Conservation (phyloP, 2,797 vertebrate species). For the Nannoperca obscura region DNA sequence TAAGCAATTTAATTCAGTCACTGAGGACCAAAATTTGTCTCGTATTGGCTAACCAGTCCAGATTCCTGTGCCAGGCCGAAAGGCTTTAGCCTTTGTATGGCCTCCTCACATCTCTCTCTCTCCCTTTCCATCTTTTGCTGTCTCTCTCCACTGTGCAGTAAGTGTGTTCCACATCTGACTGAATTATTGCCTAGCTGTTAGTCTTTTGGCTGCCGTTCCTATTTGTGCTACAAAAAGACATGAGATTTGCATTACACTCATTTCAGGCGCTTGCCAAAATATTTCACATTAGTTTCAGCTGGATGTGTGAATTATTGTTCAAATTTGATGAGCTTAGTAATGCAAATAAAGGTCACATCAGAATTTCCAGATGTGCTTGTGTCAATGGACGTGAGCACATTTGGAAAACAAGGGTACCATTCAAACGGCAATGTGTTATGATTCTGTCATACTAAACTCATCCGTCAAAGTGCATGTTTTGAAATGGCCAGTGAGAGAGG, state of each 20-base stretch:
- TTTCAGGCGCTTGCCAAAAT: slow-evolving; percentile 81
- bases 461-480: slow-evolving; percentile 75
- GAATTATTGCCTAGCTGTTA: slow-evolving; percentile 80
- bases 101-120: slow-evolving; percentile 62
- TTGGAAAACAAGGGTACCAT: slow-evolving; percentile 78
- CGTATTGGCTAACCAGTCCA: slow-evolving; percentile 55
- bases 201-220: slow-evolving; percentile 77
- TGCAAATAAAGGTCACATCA: slow-evolving; percentile 87
- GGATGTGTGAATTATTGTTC: slow-evolving; percentile 86
- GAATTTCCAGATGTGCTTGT: slow-evolving; percentile 86
- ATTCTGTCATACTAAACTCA: slow-evolving; percentile 76
- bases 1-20: slow-evolving; percentile 70
- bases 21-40: slow-evolving; percentile 62
- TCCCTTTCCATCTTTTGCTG: slow-evolving; percentile 54
- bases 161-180: slow-evolving; percentile 78
- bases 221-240: slow-evolving; percentile 83
- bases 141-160: slow-evolving; percentile 58
- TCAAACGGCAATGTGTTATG: slow-evolving; percentile 72
- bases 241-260: slow-evolving; percentile 84
- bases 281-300: slow-evolving; percentile 85
- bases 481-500: slow-evolving; percentile 66
- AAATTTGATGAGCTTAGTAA: slow-evolving; percentile 85
- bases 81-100: slow-evolving; percentile 68
- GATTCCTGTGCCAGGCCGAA: slow-evolving; percentile 65
- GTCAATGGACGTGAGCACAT: slow-evolving; percentile 68